phyloP scores from a whole-genome alignment of 2,113 vertebrate species.

The Phaethornis superciliosus region DNA sequence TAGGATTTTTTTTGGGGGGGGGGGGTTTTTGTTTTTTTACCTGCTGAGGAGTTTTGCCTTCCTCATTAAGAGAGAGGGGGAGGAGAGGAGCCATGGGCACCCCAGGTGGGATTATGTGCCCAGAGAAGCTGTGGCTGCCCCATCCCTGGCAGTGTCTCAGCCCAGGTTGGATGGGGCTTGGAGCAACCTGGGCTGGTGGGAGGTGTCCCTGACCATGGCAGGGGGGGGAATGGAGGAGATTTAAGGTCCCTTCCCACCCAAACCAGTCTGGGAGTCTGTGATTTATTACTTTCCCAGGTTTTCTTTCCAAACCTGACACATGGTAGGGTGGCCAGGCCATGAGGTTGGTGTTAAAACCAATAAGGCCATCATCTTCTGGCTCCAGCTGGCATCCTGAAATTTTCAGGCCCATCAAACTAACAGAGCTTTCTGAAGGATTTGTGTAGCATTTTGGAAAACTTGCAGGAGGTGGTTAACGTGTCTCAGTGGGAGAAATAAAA shows the following conservation, averaged over 20 bases:
- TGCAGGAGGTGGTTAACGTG: not conserved
- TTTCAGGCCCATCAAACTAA: not conserved
- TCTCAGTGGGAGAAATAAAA: not conserved
- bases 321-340: not conserved
- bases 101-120: not conserved
- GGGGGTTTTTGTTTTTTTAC: not conserved
- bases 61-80: not conserved
- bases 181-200: too few relatives aligned
- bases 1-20: too few relatives aligned
- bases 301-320: fast-evolving
- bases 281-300: not conserved
- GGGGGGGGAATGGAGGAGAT: too few relatives aligned
- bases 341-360: not conserved
- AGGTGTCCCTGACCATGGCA: too few relatives aligned
- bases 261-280: too few relatives aligned
- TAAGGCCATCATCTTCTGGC: not conserved
- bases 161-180: too few relatives aligned
- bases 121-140: too few relatives aligned
- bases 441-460: not conserved
- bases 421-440: too few relatives aligned
- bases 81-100: not conserved
- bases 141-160: too few relatives aligned
- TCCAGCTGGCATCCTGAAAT: not conserved
- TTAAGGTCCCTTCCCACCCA: too few relatives aligned
- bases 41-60: constrained; percentile 23